Conservation (phyloP, 1,140 invertebrate genomes). For the Lerema accius region DNA sequence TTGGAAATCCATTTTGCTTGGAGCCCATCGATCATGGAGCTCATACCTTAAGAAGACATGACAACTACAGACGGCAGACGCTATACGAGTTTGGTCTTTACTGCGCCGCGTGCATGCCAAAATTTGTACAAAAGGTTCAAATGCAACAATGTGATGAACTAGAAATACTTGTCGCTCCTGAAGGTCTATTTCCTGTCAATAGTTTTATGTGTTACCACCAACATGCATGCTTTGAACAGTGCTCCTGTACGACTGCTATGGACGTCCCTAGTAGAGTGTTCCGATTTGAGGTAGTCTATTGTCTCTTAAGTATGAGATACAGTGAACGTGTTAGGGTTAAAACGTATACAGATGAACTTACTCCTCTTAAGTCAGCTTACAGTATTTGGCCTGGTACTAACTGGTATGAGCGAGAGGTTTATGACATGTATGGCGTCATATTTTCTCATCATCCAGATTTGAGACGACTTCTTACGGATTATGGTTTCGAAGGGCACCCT, state of each 20-base stretch:
- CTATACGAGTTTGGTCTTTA: conserved; percentile 75
- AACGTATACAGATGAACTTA: conserved; percentile 79
- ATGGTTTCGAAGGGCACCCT: conserved; percentile 77
- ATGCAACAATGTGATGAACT: conserved; percentile 91
- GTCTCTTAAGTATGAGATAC: conserved; percentile 95
- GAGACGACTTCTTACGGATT: conserved; percentile 77
- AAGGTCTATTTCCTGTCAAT: conserved; percentile 94
- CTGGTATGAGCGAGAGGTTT: conserved; percentile 76
- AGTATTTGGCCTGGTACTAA: conserved; percentile 67
- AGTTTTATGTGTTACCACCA: conserved; percentile 96
- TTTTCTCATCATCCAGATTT: conserved; percentile 80
- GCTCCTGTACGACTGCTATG: conserved; percentile 92
- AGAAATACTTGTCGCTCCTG: conserved; percentile 95
- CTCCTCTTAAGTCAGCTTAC: conserved; percentile 69
- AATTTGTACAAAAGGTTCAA: conserved; percentile 95
- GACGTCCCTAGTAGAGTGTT: conserved; percentile 92
- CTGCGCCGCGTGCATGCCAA: conserved; percentile 91
- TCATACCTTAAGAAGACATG: conserved; percentile 58
- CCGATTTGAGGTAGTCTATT: conserved; percentile 92
- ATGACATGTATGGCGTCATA: conserved; percentile 78
- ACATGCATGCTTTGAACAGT: conserved; percentile 93
- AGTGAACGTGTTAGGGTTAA: conserved; percentile 58
- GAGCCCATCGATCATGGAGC: conserved; percentile 57
- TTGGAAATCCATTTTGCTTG: conserved; percentile 53
- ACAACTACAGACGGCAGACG: conserved; percentile 57